A percentile compares a stretch with the other conserved stretches of the same genome.
Conservation (phyloP, 1,140 invertebrate genomes). For the Sycophaga agraensis region DNA sequence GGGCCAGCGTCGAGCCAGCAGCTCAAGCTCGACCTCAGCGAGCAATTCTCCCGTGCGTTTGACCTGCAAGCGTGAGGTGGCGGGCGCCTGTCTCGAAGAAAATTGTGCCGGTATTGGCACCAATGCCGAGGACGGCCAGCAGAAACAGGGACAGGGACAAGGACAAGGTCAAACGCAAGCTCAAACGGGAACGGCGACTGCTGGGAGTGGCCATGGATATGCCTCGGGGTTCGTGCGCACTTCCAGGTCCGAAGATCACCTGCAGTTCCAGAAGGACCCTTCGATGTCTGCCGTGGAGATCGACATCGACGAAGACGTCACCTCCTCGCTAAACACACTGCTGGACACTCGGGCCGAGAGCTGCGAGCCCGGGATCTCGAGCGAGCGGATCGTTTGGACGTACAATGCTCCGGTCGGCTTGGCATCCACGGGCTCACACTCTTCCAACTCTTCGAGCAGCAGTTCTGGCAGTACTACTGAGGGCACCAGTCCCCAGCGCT, state of each 20-base stretch:
- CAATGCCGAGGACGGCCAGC: constrained; percentile 31
- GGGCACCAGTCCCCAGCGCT: constrained; percentile 65
- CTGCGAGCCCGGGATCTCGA: constrained; percentile 58
- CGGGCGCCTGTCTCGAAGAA: constrained; percentile 12
- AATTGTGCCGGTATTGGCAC: background rate
- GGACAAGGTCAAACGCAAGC: background rate
- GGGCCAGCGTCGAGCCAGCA: constrained; percentile 48
- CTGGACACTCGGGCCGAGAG: constrained; percentile 78
- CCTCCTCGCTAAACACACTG: constrained; percentile 87
- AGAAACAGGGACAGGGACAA: constrained; percentile 9
- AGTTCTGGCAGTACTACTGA: constrained; percentile 65
- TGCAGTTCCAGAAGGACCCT: constrained; percentile 75
- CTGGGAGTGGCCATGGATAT: constrained; percentile 32
- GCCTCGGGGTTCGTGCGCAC: constrained; percentile 66
- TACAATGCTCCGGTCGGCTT: constrained; percentile 76
- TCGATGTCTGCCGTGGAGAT: constrained; percentile 81
- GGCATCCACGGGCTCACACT: constrained; percentile 49
- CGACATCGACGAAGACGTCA: constrained; percentile 90
- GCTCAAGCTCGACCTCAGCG: constrained; percentile 56
- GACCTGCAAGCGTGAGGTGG: constrained; percentile 54
- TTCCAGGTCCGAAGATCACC: constrained; percentile 82
- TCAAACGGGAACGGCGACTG: constrained; percentile 29
- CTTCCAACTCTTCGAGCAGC: constrained; percentile 57
- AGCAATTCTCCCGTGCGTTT: constrained; percentile 59
- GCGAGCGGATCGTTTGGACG: constrained; percentile 83